Conservation (phyloP, 1,140 invertebrate genomes). For the Rhopalosiphum maidis region DNA sequence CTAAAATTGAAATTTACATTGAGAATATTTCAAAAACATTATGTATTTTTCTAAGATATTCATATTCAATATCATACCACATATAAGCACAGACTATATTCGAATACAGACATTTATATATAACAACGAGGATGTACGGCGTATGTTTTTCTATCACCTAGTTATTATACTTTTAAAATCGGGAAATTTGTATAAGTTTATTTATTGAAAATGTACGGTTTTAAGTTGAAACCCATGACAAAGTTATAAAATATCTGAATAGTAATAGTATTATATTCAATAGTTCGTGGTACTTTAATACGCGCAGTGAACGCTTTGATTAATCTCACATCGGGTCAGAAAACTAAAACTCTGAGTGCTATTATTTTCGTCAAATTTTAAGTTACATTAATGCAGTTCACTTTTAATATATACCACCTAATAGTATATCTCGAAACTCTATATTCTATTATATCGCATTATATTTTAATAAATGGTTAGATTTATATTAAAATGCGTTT, state of each 20-base stretch:
- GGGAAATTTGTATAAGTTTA: neutral
- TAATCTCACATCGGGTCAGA: neutral
- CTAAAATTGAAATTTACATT: neutral
- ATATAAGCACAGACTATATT: no score
- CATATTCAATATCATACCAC: no score
- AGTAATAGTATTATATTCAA: neutral
- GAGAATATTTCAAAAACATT: neutral
- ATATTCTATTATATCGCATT: neutral
- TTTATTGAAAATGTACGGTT: neutral
- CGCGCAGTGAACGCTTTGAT: neutral
- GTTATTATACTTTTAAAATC: neutral
- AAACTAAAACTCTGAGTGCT: neutral
- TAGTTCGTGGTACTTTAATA: neutral
- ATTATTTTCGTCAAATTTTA: neutral
- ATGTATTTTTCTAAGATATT: no score
- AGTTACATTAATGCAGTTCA: neutral
- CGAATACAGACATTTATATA: neutral
- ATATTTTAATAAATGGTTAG: neutral
- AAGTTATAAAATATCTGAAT: neutral
- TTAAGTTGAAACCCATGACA: neutral
- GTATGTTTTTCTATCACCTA: no score
- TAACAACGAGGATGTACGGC: neutral
- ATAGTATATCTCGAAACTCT: neutral
- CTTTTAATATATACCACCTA: neutral
- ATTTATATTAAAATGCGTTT: slow-evolving; percentile 15